phyloP scores from a whole-genome alignment of 2,888 invertebrate genomes.

The Octonoba sinensis region DNA sequence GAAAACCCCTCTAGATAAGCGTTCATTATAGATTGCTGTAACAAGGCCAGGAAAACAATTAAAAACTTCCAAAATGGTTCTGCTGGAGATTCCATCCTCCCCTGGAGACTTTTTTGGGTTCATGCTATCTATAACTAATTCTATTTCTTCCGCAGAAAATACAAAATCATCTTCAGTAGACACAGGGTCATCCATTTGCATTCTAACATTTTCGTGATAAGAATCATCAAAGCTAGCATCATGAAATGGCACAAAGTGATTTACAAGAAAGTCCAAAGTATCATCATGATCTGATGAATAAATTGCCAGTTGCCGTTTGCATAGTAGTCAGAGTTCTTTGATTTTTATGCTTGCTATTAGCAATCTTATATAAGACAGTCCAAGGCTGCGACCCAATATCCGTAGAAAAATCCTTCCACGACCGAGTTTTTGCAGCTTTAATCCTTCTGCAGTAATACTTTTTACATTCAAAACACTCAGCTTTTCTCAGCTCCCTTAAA shows the following conservation, averaged over 20 bases:
- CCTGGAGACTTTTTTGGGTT: background rate
- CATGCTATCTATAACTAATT: background rate
- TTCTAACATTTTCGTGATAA: background rate
- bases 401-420: background rate
- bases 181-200: too few relatives aligned
- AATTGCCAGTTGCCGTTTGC: too few relatives aligned
- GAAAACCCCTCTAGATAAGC: background rate
- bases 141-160: background rate
- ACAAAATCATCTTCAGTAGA: too few relatives aligned
- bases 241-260: too few relatives aligned
- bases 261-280: too few relatives aligned
- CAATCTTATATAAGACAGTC: background rate
- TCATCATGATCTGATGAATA: too few relatives aligned
- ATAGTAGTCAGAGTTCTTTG: too few relatives aligned
- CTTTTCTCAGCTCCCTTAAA: background rate
- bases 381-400: background rate
- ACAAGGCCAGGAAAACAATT: too few relatives aligned
- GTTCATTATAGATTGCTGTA: too few relatives aligned
- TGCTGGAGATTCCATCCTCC: too few relatives aligned
- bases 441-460: background rate
- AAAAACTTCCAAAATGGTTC: too few relatives aligned
- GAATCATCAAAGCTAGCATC: background rate
- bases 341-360: background rate
- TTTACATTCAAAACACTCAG: background rate
- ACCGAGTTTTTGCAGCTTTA: background rate